Base-by-base conservation (phyloP, 2,888 invertebrate genomes). In the Tinea trinotella region DNA sequence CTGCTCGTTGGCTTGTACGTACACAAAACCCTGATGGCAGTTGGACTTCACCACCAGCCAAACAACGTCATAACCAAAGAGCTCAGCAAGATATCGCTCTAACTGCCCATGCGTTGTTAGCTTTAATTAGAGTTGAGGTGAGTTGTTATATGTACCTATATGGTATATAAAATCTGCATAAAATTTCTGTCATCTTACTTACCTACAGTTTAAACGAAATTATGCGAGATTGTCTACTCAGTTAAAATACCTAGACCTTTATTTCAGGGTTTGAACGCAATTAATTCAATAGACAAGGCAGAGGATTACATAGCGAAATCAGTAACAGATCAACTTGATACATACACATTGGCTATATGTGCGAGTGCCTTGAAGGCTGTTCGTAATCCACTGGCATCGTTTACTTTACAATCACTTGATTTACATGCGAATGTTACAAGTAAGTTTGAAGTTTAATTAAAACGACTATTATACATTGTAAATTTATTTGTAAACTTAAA, bases 41-140 rank as follows among this genome's bases (percentile, higher is more conserved):
- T 62, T 97, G 97, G 85, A 88, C 88, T 0, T 92, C 65, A 6
- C 71, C 71, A 0, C 30, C 64, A 0, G 88, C 56, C 90, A 91
- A 79, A 88, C 87, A 53, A 90, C 92, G 56, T 88, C 90, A 68
- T 67, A 80, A 67, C 56, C 76, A 77, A 1, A 68, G 67, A 17
- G 78, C 78, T 17, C 79, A 78, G 59, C 60, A 64, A 0, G 62
- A 69, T 1, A 53, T 94, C 24, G 91, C 94, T 0, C 82, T 97
- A 10, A 93, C 96, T 0, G 95, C 97, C 0, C 93, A 93, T 67
- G 92, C 93, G 0, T 77, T 95, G 0, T 83, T 93, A 18, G 90
- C 95, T 0, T 89, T 97, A 59, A 80, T 93, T 12, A 93, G 95
- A 69, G 88, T 73, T 15, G 76, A 80, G 74, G 84, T 81, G 4